phyloP scores from a whole-genome alignment of 1,140 invertebrate species.

The Drosophila prosaltans region DNA sequence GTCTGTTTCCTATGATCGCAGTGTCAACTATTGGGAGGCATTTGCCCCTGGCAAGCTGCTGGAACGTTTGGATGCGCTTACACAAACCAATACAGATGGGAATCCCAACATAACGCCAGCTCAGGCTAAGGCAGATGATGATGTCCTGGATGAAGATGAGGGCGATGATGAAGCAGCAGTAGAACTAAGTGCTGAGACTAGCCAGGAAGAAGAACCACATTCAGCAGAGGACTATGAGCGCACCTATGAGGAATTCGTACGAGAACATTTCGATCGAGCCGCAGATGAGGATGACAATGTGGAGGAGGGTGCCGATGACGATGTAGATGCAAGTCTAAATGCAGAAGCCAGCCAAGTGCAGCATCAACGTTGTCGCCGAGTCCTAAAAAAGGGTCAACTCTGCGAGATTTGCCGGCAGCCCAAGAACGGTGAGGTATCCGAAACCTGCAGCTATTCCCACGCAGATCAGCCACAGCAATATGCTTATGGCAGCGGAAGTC shows the following conservation, averaged over 20 bases:
- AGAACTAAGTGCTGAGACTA: conserved; percentile 46
- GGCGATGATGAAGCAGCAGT: conserved; percentile 16
- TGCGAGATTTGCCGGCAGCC: conserved; percentile 65
- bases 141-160: conserved; percentile 7
- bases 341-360: conserved; percentile 42
- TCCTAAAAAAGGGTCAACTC: conserved; percentile 44
- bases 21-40: conserved; percentile 69
- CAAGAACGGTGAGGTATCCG: conserved; percentile 64
- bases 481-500: conserved; percentile 56
- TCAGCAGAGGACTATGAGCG: conserved; percentile 70
- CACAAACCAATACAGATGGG: conserved; percentile 4
- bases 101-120: neutral
- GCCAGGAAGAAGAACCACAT: conserved; percentile 14
- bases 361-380: conserved; percentile 27
- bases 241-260: conserved; percentile 73
- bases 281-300: conserved; percentile 22
- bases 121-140: conserved; percentile 29
- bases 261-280: conserved; percentile 66
- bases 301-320: conserved; percentile 3
- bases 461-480: conserved; percentile 59
- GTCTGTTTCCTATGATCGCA: conserved; percentile 44
- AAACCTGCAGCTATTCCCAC: conserved; percentile 71
- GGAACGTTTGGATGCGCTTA: conserved; percentile 54
- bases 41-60: conserved; percentile 67
- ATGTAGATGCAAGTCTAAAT: conserved; percentile 1